Base-by-base conservation (phyloP, 2,888 invertebrate species). In the Rugalucina vietnamica region DNA sequence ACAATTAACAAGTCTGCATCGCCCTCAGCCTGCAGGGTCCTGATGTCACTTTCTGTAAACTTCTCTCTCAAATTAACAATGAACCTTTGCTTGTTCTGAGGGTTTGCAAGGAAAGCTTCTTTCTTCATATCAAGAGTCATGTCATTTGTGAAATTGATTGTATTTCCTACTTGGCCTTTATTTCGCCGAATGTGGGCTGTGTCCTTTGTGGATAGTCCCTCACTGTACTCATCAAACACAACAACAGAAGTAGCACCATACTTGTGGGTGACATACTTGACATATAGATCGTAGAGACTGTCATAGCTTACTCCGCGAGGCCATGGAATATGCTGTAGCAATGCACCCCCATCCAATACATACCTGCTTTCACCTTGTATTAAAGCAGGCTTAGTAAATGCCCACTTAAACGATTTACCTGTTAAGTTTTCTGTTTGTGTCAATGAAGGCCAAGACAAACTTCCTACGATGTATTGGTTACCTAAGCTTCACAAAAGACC, bases 261-360 rank as follows among this genome's bases (percentile, higher is more conserved):
- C 27, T 65, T 75, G 32, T 71, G 73, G 1, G 10, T 32, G 34
- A 77, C 80, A 65, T 87, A 84, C 0, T 77, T 65, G 27, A 76
- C 29, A 65, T 82, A 85, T 36, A 29, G 12, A 14, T 50, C 21
- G 50, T 81, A 83, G 24, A 87, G 80, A 18, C 65, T 43, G 27
- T 49, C 27, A 39, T 75, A 85, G 24, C 73, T 77, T 32, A 60
- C 27, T 29, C 86, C 88, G 39, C 54, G 49, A 12, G 65, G 27
- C 85, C 80, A 85, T 60, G 78, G 75, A 37, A 83, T 74, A n/a
- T 81, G 76, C 14, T 87, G 77, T 27, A 83, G 29, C 5, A 84
- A 49, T 12, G 80, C 73, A 5, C 83, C 82, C 18, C 87, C 85
- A 74, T 87, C 81, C 5, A 85, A 50, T 4, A 87, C 83, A 75